Evolutionary conservation across 2,888 invertebrate species (phyloP).

Genomic region (Parnassius apollo): DNA sequence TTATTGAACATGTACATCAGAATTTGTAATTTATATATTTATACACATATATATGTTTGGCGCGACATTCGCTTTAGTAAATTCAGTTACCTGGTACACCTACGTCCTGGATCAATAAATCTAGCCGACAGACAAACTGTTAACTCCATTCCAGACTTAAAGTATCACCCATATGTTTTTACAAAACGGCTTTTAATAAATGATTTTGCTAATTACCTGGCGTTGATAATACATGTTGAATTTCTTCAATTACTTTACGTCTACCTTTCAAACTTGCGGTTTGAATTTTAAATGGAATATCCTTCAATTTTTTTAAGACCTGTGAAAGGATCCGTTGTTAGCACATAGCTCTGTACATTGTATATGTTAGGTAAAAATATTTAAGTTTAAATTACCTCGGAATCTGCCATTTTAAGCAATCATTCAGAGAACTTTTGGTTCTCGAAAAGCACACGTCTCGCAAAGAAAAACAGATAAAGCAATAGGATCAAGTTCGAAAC

Average conservation of each 20-base stretch:
- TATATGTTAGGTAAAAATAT: conserved; percentile 7
- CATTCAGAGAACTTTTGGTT: conserved; percentile 50
- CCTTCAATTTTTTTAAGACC: conserved; percentile 86
- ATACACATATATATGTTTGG: conserved; percentile 26
- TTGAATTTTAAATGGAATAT: conserved; percentile 87
- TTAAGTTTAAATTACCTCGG: conserved; percentile 75
- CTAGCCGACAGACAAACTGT: conserved; percentile 20
- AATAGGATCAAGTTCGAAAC: neutral
- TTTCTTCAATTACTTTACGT: conserved; percentile 84
- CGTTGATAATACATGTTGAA: conserved; percentile 85
- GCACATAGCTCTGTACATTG: conserved; percentile 22
- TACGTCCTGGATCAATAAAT: conserved; percentile 24
- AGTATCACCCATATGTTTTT: conserved; percentile 1
- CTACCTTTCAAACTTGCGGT: conserved; percentile 87
- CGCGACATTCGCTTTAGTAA: conserved; percentile 32
- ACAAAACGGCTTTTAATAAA: neutral
- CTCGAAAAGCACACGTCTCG: conserved; percentile 54
- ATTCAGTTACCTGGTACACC: conserved; percentile 16
- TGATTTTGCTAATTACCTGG: conserved; percentile 80
- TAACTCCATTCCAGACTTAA: conserved; percentile 5
- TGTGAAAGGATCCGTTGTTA: conserved; percentile 51
- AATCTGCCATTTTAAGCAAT: conserved; percentile 83
- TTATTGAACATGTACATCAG: neutral
- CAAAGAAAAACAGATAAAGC: conserved; percentile 44
- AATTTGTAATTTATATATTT: conserved; percentile 3